Conservation (phyloP, 2,888 invertebrate species). For the Apamea sordens region DNA sequence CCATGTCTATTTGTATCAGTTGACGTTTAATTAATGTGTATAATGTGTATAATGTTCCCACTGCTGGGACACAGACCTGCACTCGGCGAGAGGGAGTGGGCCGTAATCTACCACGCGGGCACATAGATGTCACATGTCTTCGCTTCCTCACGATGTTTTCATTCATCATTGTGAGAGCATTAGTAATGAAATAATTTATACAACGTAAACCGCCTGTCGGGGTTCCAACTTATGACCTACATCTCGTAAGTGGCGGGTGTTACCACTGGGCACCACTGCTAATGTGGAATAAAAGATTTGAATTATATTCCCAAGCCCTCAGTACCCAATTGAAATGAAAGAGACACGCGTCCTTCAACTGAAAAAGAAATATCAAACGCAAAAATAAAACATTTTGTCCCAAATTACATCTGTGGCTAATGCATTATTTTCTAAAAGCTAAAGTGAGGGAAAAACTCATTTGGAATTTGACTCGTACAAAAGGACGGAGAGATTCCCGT, state of each 20-base stretch:
- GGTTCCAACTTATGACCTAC: neutral
- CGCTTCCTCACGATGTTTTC: neutral
- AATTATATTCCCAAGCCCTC: neutral
- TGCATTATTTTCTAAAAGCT: slow-evolving; percentile 66
- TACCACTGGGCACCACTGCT: neutral
- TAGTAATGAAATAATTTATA: neutral
- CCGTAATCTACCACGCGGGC: neutral
- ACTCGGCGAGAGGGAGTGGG: neutral
- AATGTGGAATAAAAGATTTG: neutral
- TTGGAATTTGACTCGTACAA: slow-evolving; percentile 65
- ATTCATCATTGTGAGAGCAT: neutral
- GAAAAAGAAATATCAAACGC: slow-evolving; percentile 45
- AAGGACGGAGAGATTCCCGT: slow-evolving; percentile 61
- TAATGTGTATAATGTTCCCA: no score
- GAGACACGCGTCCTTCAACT: slow-evolving; percentile 23
- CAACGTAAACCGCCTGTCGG: neutral
- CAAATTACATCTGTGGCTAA: slow-evolving; percentile 62
- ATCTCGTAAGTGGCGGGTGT: neutral
- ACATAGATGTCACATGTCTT: neutral
- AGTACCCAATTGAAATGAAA: slow-evolving; percentile 1
- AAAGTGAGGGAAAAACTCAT: slow-evolving; percentile 66
- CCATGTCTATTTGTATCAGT: neutral
- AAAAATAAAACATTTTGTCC: slow-evolving; percentile 60
- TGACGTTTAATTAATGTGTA: slow-evolving; percentile 20
- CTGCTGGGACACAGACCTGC: neutral